Percentiles rank a stretch among this genome's conserved stretches.
Evolutionary conservation across 37 sponge, comb jelly and placozoan genomes (phyloP).

Genomic region (Eunapius fragilis): DNA sequence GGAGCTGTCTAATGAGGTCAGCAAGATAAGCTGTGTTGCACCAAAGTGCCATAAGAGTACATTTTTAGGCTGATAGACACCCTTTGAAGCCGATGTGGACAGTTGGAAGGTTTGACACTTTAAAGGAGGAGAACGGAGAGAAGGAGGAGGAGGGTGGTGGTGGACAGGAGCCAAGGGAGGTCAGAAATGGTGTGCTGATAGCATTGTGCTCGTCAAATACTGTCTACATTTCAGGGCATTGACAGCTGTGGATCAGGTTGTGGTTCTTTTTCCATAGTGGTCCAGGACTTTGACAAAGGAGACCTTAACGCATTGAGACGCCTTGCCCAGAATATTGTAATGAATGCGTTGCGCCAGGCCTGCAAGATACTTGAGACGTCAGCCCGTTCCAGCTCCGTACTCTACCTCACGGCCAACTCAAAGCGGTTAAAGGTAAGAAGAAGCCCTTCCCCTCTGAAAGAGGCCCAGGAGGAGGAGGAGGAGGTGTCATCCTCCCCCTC

Average conservation of each 20-base stretch:
- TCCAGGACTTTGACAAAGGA: not conserved
- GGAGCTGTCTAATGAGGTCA: not conserved
- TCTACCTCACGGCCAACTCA: conserved; percentile 56
- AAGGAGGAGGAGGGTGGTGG: not conserved
- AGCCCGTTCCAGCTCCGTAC: conserved; percentile 13
- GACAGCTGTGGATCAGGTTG: not conserved
- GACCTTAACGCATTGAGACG: not conserved
- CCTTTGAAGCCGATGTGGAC: not conserved
- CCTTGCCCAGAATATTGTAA: conserved; percentile 48
- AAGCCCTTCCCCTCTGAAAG: conserved; percentile 12
- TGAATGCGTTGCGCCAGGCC: conserved; percentile 37
- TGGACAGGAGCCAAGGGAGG: not conserved
- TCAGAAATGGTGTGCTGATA: not conserved
- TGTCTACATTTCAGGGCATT: not conserved
- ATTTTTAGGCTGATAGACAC: not conserved
- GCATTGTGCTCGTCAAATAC: not conserved
- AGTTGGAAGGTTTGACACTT: not conserved
- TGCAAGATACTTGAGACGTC: conserved; percentile 12
- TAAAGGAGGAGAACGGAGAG: conserved; percentile 25
- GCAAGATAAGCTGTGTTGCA: not conserved
- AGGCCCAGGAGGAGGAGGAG: conserved; percentile 4
- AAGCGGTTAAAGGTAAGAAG: conserved; percentile 46
- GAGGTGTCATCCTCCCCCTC: not conserved
- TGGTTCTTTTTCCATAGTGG: not conserved
- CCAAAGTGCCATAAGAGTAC: not conserved